A percentile compares a stretch with the other conserved stretches of the same genome.
phyloP scores from a whole-genome alignment of 2,113 vertebrate species.

The Proterorhinus semilunaris region DNA sequence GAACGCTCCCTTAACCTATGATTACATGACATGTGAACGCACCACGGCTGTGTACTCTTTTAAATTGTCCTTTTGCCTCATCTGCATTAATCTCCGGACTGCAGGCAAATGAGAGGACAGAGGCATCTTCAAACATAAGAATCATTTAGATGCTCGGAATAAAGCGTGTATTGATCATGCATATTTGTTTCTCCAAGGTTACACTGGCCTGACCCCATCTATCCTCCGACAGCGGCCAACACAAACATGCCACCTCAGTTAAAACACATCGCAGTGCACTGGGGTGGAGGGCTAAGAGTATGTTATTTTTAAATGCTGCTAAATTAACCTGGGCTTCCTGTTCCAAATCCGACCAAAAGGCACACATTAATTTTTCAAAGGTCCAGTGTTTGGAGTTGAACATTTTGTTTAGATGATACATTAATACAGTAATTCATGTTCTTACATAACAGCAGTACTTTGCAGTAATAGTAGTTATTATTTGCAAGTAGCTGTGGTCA shows the following conservation, averaged over 20 bases:
- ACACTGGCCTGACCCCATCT: slow-evolving; percentile 71
- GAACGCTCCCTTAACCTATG: slow-evolving; percentile 65
- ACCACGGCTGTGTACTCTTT: slow-evolving; percentile 68
- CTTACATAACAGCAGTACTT: too few relatives aligned
- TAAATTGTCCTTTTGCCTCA: slow-evolving; percentile 69
- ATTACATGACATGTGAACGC: slow-evolving; percentile 76
- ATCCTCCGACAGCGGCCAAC: slow-evolving; percentile 62
- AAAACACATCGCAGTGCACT: slow-evolving; percentile 59
- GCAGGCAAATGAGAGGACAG: slow-evolving; percentile 10
- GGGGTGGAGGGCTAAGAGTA: slow-evolving; percentile 25
- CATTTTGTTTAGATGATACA: too few relatives aligned
- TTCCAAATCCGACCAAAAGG: neutral
- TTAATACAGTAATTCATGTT: too few relatives aligned
- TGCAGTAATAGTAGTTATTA: too few relatives aligned
- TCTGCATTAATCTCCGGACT: slow-evolving; percentile 68
- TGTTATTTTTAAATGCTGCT: slow-evolving; percentile 6
- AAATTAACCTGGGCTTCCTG: neutral
- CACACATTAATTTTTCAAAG: too few relatives aligned
- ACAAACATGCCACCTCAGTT: slow-evolving; percentile 65
- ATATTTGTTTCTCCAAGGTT: slow-evolving; percentile 81
- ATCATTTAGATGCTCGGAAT: slow-evolving; percentile 75
- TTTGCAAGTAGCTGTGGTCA: too few relatives aligned
- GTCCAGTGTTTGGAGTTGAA: too few relatives aligned
- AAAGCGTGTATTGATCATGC: slow-evolving; percentile 79
- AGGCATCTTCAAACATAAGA: slow-evolving; percentile 52